A percentile compares a stretch with the other conserved stretches of the same genome.
Conservation (phyloP, 2,888 invertebrate species). For the Drosophila pseudotakahashii region DNA sequence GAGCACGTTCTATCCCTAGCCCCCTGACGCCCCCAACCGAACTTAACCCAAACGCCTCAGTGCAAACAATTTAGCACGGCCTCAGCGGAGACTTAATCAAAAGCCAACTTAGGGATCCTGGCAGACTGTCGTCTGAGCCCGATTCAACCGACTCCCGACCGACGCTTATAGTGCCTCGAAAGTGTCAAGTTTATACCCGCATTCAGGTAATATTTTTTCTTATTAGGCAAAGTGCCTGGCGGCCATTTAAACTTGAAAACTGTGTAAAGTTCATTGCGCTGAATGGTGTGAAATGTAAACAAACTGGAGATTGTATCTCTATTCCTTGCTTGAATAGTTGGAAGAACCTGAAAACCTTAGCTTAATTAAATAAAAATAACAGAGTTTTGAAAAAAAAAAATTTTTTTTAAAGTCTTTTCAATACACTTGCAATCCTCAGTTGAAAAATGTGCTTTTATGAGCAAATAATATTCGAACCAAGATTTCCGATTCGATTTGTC, state of each 20-base stretch:
- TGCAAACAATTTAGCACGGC: slow-evolving; percentile 78
- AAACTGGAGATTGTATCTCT: slow-evolving; percentile 6
- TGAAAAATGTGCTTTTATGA: slow-evolving; percentile 16
- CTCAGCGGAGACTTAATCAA: slow-evolving; percentile 74
- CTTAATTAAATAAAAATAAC: not conserved
- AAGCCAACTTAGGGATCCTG: slow-evolving; percentile 61
- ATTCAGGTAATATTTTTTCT: slow-evolving; percentile 38
- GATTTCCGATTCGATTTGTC: slow-evolving; percentile 21
- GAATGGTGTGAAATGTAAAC: slow-evolving; percentile 55
- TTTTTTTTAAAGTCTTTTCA: not conserved
- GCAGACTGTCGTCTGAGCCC: slow-evolving; percentile 15
- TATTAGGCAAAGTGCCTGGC: slow-evolving; percentile 76
- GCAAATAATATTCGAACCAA: slow-evolving; percentile 15
- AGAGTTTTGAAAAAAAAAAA: too few relatives aligned
- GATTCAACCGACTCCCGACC: not conserved
- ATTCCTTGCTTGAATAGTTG: slow-evolving; percentile 13
- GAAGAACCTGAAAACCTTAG: not conserved
- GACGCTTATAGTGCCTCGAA: slow-evolving; percentile 31
- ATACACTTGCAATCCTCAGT: not conserved
- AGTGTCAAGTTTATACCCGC: slow-evolving; percentile 44
- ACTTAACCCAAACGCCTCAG: slow-evolving; percentile 60
- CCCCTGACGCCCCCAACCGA: slow-evolving; percentile 2
- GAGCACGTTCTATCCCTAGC: slow-evolving; percentile 64
- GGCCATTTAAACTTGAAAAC: slow-evolving; percentile 73
- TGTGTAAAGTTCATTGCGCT: slow-evolving; percentile 75